Evolutionary conservation across 2,888 invertebrate species (phyloP).

Genomic region (Acholoe squamosa): DNA sequence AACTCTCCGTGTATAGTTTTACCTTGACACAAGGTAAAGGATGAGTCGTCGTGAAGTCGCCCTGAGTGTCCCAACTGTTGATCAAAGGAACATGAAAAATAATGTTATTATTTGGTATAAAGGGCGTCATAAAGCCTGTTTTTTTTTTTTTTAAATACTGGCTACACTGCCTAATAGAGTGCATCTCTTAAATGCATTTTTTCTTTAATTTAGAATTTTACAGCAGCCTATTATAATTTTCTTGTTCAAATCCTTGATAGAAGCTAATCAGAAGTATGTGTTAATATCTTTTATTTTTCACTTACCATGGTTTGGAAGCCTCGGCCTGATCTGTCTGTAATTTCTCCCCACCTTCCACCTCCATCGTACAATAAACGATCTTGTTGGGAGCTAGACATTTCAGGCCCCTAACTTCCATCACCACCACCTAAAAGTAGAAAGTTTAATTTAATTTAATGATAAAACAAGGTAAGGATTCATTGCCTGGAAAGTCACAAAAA

Average conservation of each 20-base stretch:
- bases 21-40: conserved; percentile 98
- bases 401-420: conserved; percentile 99
- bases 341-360: conserved; percentile 99
- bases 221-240: no score
- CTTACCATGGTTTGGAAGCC: conserved; percentile 93
- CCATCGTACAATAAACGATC: conserved; percentile 99
- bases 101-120: no score
- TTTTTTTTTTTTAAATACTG: no score
- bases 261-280: no score
- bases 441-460: background rate
- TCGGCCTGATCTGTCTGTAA: conserved; percentile 99
- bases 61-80: conserved; percentile 98
- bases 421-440: conserved; percentile 90
- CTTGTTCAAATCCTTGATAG: no score
- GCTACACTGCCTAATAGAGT: no score
- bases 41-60: conserved; percentile 99
- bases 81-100: no score
- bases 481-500: background rate
- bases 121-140: no score
- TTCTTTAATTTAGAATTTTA: no score
- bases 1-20: conserved; percentile 98
- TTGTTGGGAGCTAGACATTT: conserved; percentile 98
- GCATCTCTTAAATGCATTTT: no score
- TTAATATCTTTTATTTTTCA: background rate
- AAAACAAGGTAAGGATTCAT: background rate